Conservation (phyloP, 1,140 invertebrate species). For the Cydia strobilella region DNA sequence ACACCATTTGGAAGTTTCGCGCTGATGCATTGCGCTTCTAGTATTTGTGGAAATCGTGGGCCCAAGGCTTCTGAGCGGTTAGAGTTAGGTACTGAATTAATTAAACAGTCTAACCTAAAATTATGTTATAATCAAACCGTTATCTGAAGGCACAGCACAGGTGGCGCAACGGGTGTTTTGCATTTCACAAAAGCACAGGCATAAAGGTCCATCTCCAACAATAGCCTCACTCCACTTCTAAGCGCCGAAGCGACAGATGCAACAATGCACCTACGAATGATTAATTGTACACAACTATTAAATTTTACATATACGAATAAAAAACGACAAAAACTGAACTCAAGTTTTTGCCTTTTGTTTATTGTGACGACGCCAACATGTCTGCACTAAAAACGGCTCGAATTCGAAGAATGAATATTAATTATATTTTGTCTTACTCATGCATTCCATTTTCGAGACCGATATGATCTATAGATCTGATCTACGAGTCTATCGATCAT, state of each 20-base stretch:
- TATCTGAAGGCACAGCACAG: conserved; percentile 71
- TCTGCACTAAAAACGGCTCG: conserved; percentile 75
- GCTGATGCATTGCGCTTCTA: no score
- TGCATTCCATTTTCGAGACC: conserved; percentile 76
- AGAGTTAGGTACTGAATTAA: neutral
- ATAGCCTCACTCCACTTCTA: conserved; percentile 57
- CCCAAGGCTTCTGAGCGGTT: no score
- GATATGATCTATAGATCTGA: conserved; percentile 79
- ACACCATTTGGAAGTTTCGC: no score
- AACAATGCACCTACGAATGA: conserved; percentile 70
- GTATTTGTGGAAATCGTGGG: no score
- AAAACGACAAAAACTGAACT: conserved; percentile 64
- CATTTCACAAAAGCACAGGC: conserved; percentile 54
- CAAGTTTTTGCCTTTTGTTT: conserved; percentile 77
- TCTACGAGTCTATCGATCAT: conserved; percentile 78
- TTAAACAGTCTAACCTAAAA: neutral
- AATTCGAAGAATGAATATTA: conserved; percentile 76
- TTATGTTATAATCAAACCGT: conserved; percentile 44
- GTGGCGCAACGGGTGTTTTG: conserved; percentile 62
- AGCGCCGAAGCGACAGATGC: conserved; percentile 71
- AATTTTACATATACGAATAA: conserved; percentile 68
- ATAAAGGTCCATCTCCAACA: conserved; percentile 60
- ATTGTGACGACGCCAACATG: conserved; percentile 76
- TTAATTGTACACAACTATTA: conserved; percentile 71
- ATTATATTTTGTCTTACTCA: conserved; percentile 81